Evolutionary conservation across 1,140 invertebrate species (phyloP).

Genomic region (Leptinotarsa lineolata): DNA sequence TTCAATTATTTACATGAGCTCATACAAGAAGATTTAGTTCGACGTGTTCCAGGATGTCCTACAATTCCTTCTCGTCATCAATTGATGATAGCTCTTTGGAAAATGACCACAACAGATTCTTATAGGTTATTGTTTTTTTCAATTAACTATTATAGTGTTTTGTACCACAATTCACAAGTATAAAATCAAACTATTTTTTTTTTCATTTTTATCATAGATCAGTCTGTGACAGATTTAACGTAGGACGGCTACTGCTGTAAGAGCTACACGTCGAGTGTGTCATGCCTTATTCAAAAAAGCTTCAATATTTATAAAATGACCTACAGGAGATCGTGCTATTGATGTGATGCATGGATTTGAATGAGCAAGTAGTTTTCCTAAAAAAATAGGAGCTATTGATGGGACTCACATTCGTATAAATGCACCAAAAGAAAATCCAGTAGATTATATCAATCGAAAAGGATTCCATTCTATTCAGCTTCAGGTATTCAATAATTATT

Average conservation of each 20-base stretch:
- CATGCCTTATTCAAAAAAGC: constrained; percentile 28
- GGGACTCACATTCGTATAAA: constrained; percentile 39
- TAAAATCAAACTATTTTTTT: constrained; percentile 12
- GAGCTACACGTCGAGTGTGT: constrained; percentile 30
- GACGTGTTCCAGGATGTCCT: constrained; percentile 14
- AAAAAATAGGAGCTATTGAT: constrained; percentile 39
- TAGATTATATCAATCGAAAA: constrained; percentile 36
- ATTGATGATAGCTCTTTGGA: constrained; percentile 16
- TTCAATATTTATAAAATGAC: constrained; percentile 38
- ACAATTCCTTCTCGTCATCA: constrained; percentile 5
- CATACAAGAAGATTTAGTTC: constrained; percentile 13
- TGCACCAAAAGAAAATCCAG: constrained; percentile 35
- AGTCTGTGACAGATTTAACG: constrained; percentile 40
- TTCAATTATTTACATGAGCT: constrained; percentile 17
- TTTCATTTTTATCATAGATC: constrained; percentile 31
- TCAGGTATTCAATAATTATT: constrained; percentile 28
- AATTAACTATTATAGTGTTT: neutral
- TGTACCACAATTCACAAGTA: neutral
- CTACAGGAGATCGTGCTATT: constrained; percentile 29
- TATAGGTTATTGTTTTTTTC: constrained; percentile 12
- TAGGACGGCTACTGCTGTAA: constrained; percentile 33
- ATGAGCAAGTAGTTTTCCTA: constrained; percentile 38
- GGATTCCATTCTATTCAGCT: constrained; percentile 29
- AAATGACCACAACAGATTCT: constrained; percentile 11
- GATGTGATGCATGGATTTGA: constrained; percentile 33